phyloP scores from a whole-genome alignment of 2,113 vertebrate species.

The Lepisosteus osseus region DNA sequence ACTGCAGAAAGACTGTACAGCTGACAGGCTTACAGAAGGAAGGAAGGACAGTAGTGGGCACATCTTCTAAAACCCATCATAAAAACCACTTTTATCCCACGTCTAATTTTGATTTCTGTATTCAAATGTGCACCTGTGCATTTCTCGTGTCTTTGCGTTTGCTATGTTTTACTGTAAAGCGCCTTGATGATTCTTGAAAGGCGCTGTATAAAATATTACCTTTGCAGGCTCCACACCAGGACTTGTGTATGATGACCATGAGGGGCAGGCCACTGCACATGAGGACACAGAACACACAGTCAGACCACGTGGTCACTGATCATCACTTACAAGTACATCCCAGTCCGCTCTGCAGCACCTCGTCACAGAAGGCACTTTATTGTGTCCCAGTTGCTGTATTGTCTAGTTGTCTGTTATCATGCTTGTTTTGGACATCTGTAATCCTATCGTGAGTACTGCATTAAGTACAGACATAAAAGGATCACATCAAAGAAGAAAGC shows the following conservation, averaged over 20 bases:
- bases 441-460: constrained; percentile 10
- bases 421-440: background rate
- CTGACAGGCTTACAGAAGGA: no score
- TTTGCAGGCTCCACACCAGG: constrained; percentile 98
- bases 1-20: no score
- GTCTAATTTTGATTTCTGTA: no score
- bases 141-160: no score
- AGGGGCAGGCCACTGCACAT: constrained; percentile 84
- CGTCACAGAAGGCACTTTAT: background rate
- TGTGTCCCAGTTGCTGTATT: background rate
- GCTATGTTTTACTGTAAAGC: no score
- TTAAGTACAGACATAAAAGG: background rate
- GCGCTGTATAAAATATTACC: constrained; percentile 57
- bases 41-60: no score
- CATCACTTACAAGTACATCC: background rate
- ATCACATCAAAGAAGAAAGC: background rate
- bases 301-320: background rate
- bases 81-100: no score
- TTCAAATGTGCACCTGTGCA: no score
- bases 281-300: constrained; percentile 21
- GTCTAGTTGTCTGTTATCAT: background rate
- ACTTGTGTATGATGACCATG: constrained; percentile 96
- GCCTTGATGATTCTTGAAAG: no score
- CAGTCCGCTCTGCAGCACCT: background rate
- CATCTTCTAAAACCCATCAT: no score